phyloP scores from a whole-genome alignment of 2,888 invertebrate genomes.

The Perithous albicinctus region DNA sequence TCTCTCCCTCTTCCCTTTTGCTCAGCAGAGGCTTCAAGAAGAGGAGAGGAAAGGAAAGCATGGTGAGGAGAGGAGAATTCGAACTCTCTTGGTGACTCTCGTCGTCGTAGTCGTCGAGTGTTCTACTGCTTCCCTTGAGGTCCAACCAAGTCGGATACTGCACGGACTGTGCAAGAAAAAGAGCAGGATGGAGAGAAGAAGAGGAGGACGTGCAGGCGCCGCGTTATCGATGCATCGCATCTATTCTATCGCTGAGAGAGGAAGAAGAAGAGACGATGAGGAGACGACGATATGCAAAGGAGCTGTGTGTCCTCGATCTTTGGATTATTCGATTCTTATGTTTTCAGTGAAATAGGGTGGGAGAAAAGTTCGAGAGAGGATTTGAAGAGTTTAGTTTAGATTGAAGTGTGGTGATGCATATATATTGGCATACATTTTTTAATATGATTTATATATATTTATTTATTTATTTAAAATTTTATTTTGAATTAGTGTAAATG shows the following conservation, averaged over 20 bases:
- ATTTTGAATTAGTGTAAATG: no score
- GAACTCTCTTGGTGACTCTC: constrained; percentile 25
- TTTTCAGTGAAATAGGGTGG: neutral
- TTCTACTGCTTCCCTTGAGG: neutral
- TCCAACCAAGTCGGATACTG: constrained; percentile 24
- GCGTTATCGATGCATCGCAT: constrained; percentile 76
- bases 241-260: constrained; percentile 67
- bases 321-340: constrained; percentile 21
- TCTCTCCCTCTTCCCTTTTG: constrained; percentile 13
- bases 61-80: constrained; percentile 13
- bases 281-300: constrained; percentile 31
- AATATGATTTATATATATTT: neutral
- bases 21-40: constrained; percentile 21
- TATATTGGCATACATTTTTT: no score
- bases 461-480: no score
- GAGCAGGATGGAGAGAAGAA: constrained; percentile 13
- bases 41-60: constrained; percentile 40
- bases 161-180: constrained; percentile 4
- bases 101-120: constrained; percentile 12
- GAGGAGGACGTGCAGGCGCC: constrained; percentile 68
- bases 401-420: no score
- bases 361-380: neutral
- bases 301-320: constrained; percentile 35
- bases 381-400: neutral
- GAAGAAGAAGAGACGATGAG: neutral